These are phyloP conservation scores for Larimichthys crocea DNA, from an alignment of 2,113 vertebrate genomes.

Conservation along the genomic window DNA sequence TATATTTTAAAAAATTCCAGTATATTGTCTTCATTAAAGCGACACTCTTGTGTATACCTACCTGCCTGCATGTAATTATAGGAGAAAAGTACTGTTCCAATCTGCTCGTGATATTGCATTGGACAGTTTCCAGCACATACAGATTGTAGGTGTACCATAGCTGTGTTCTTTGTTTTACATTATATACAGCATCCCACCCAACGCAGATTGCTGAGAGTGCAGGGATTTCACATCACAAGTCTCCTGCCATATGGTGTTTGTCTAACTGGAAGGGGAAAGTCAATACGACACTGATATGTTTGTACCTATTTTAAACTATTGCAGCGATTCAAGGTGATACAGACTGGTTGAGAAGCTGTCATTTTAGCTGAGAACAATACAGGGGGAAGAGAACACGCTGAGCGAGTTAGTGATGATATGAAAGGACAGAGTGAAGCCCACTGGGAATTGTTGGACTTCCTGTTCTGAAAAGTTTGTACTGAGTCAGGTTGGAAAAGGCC, in stretches of 20 bases:
- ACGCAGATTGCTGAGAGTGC: conserved; percentile 43
- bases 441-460: conserved; percentile 12
- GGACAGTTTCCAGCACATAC: conserved; percentile 16
- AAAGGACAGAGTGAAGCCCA: conserved; percentile 30
- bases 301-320: conserved; percentile 39
- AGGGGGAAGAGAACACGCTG: conserved; percentile 1
- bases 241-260: conserved; percentile 66
- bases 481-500: conserved; percentile 23
- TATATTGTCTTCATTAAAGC: background rate
- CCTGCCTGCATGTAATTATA: background rate
- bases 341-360: conserved; percentile 20
- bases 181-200: conserved; percentile 19
- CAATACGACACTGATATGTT: conserved; percentile 25
- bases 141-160: conserved; percentile 13
- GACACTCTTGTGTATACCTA: background rate
- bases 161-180: conserved; percentile 33
- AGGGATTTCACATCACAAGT: conserved; percentile 58
- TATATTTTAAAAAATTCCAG: background rate
- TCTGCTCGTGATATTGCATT: conserved; percentile 1
- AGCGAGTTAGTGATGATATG: conserved; percentile 8
- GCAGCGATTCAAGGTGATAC: conserved; percentile 49
- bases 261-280: conserved; percentile 43
- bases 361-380: conserved; percentile 35
- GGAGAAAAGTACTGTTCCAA: too few relatives aligned
- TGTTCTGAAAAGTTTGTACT: conserved; percentile 34